Conservation (phyloP, 1,140 invertebrate species). For the Drosophila melanogaster region Release_6_plus_ISO1_MT NT_037436.4:2347001-2347500, state of each 20-base stretch:
- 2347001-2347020: slow-evolving; percentile 21
- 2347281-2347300: background rate
- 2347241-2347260: slow-evolving; percentile 28
- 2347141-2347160: slow-evolving; percentile 13
- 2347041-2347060: slow-evolving; percentile 71
- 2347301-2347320: slow-evolving; percentile 33
- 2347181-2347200: slow-evolving; percentile 18
- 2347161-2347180: slow-evolving; percentile 30
- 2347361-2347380: slow-evolving; percentile 41
- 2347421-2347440: background rate
- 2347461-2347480: no score
- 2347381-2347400: slow-evolving; percentile 23
- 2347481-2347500: no score
- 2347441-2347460: no score
- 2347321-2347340: slow-evolving; percentile 71
- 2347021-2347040: slow-evolving; percentile 71
- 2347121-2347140: slow-evolving; percentile 20
- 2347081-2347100: slow-evolving; percentile 8
- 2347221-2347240: background rate
- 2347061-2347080: slow-evolving; percentile 15
- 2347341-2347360: slow-evolving; percentile 52
- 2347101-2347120: background rate
- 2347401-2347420: background rate
- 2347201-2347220: slow-evolving; percentile 21
- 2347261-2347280: background rate